phyloP scores from a whole-genome alignment of 2,113 vertebrate genomes.

The Isurus oxyrinchus region DNA sequence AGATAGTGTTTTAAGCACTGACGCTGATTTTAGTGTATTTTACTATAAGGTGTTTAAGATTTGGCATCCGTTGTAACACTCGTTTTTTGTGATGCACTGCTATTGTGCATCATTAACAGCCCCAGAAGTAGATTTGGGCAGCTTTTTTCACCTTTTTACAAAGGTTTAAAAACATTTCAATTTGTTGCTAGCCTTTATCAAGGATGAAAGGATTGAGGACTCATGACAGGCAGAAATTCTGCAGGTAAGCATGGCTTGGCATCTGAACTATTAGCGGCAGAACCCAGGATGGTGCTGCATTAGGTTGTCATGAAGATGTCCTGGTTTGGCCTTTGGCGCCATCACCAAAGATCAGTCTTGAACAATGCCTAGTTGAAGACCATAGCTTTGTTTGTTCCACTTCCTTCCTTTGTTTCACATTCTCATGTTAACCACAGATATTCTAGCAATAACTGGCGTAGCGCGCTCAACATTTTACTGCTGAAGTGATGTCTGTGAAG shows the following conservation, averaged over 20 bases:
- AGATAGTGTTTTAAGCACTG: neutral
- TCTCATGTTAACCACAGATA: neutral
- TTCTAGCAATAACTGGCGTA: neutral
- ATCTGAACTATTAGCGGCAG: neutral
- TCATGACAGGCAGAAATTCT: neutral
- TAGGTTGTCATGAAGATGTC: too few relatives aligned
- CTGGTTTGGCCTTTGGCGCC: too few relatives aligned
- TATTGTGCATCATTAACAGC: neutral
- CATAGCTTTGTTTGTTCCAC: neutral
- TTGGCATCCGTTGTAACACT: neutral
- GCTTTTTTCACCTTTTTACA: neutral
- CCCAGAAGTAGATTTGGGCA: neutral
- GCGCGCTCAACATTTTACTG: neutral
- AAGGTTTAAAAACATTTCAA: neutral
- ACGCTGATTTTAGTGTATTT: too few relatives aligned
- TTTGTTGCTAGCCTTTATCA: neutral
- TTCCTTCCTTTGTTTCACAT: neutral
- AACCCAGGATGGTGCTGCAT: neutral
- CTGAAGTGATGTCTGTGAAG: neutral
- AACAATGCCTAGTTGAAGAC: neutral
- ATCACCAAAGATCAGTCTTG: neutral
- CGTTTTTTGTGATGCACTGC: too few relatives aligned
- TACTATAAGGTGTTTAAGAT: neutral
- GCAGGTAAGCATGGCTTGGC: neutral
- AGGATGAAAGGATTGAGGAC: neutral